phyloP scores from a whole-genome alignment of 2,113 vertebrate genomes.

The Meriones unguiculatus region DNA sequence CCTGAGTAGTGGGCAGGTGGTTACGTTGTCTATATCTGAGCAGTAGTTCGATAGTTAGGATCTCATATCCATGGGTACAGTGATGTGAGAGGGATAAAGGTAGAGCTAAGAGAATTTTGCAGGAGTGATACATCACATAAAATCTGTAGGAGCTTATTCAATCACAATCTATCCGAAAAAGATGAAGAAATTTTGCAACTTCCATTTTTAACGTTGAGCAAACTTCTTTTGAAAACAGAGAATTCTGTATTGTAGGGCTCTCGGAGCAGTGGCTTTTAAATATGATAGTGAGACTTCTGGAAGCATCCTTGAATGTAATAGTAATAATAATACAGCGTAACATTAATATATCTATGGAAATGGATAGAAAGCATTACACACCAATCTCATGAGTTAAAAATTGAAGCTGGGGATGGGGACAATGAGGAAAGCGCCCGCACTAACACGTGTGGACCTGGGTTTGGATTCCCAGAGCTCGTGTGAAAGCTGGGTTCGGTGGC shows the following conservation, averaged over 20 bases:
- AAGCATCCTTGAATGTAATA: not conserved
- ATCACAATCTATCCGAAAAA: not conserved
- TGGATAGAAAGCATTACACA: not conserved
- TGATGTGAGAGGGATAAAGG: not conserved
- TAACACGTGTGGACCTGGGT: not conserved
- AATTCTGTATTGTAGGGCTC: not conserved
- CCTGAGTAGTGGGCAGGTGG: not conserved
- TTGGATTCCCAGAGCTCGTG: too few species aligned
- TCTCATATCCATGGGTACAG: not conserved
- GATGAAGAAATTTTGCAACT: not conserved
- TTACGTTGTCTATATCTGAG: not conserved
- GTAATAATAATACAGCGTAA: not conserved
- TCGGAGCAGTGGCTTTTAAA: not conserved
- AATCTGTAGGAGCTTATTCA: not conserved
- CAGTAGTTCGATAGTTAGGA: not conserved
- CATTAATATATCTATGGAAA: not conserved
- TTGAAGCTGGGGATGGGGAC: not conserved
- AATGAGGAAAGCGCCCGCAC: too few species aligned
- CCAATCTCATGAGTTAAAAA: not conserved
- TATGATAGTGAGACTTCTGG: not conserved
- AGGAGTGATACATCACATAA: not conserved
- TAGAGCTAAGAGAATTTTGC: not conserved
- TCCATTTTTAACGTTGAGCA: not conserved
- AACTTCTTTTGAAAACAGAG: slow-evolving; percentile 25
- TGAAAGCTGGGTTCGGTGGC: not conserved